phyloP scores from a whole-genome alignment of 1,140 invertebrate species.

The Melipona quadrifasciata region DNA sequence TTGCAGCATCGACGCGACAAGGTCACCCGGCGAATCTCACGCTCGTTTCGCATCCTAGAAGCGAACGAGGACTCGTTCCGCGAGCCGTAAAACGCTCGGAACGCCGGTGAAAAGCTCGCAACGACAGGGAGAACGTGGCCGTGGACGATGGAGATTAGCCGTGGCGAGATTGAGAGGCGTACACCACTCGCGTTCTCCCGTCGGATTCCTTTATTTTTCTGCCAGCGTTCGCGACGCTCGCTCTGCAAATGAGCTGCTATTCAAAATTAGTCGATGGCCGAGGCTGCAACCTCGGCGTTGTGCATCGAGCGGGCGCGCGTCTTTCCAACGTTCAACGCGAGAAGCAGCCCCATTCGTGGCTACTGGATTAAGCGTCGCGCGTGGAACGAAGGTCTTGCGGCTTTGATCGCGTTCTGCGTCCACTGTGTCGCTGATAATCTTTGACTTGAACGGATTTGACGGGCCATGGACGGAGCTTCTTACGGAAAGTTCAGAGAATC shows the following conservation, averaged over 20 bases:
- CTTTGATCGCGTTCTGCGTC: not conserved
- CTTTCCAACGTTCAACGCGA: conserved; percentile 5
- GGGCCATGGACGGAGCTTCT: too few species aligned
- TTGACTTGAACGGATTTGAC: not conserved
- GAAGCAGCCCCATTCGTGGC: not conserved
- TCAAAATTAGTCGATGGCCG: conserved; percentile 70
- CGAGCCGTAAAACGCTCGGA: conserved; percentile 44
- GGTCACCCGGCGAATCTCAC: not conserved
- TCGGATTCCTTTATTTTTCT: conserved; percentile 25
- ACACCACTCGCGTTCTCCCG: conserved; percentile 31
- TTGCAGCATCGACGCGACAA: not conserved
- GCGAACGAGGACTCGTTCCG: conserved; percentile 27
- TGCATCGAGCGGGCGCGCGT: conserved; percentile 38
- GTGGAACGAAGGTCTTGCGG: not conserved
- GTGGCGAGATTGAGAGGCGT: conserved; percentile 34
- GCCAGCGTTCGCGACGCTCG: not conserved
- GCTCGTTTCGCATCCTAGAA: not conserved
- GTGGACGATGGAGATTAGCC: conserved; percentile 23
- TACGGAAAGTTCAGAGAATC: not conserved
- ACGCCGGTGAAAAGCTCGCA: conserved; percentile 33
- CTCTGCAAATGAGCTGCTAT: conserved; percentile 70
- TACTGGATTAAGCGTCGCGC: not conserved
- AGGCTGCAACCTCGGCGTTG: not conserved
- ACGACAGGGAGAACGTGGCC: not conserved
- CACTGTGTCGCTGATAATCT: not conserved